Conservation (phyloP, 2,113 vertebrate species). For the Ammodytes dubius region DNA sequence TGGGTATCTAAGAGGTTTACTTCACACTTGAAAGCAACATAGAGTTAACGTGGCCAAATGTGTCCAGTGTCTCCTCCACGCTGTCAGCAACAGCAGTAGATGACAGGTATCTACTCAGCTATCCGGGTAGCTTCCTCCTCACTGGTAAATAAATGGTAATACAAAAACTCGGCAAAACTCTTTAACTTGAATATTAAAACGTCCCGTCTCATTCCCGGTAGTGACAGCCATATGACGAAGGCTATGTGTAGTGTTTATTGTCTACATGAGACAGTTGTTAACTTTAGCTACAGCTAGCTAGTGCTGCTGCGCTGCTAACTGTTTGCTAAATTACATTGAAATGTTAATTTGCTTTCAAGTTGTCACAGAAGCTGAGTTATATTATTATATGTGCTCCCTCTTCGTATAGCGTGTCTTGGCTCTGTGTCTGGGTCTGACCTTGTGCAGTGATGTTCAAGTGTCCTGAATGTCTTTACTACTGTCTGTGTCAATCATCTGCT, state of each 20-base stretch:
- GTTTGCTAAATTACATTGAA: neutral
- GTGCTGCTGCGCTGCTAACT: neutral
- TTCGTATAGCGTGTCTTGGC: neutral
- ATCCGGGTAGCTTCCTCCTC: neutral
- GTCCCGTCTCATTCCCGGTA: neutral
- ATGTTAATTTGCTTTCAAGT: neutral
- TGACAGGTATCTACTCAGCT: neutral
- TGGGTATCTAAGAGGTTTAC: neutral
- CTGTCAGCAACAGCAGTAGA: neutral
- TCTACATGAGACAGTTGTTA: neutral
- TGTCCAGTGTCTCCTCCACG: neutral
- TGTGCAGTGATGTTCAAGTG: slow-evolving; percentile 30
- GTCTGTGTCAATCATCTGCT: slow-evolving; percentile 54
- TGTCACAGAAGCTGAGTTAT: neutral
- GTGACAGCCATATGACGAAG: neutral
- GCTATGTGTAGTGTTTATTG: neutral
- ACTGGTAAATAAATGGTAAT: neutral
- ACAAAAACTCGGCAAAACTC: neutral
- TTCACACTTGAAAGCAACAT: neutral
- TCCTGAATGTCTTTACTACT: slow-evolving; percentile 15
- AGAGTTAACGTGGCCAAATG: neutral
- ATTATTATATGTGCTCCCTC: too few relatives aligned
- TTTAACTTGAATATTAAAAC: neutral
- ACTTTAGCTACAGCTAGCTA: slow-evolving; percentile 38
- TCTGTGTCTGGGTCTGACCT: slow-evolving; percentile 64